A percentile compares a stretch with the other conserved stretches of the same genome.
Evolutionary conservation across 2,888 invertebrate genomes (phyloP).

Genomic region (Agriotes lineatus): DNA sequence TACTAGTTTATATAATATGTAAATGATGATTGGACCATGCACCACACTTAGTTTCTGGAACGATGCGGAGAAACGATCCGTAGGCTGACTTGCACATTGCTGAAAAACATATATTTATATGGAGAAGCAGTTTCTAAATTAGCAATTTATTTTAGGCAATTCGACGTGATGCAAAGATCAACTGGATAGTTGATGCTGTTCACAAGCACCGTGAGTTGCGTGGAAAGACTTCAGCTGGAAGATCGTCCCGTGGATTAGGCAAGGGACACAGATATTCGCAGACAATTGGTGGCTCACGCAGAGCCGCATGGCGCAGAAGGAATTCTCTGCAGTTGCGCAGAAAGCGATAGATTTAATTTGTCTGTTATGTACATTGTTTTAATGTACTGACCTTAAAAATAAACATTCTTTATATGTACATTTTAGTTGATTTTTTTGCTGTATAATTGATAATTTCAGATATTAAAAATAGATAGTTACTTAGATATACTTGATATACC

Average conservation of each 20-base stretch:
- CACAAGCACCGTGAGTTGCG: conserved; percentile 99
- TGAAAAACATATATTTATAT: not conserved
- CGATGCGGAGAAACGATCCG: conserved; percentile 49
- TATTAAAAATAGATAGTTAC: no score
- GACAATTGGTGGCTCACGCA: conserved; percentile 96
- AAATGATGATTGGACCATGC: conserved; percentile 57
- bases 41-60: conserved; percentile 56
- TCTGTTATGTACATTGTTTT: conserved; percentile 39
- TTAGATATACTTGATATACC: no score
- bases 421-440: not conserved
- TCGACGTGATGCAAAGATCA: conserved; percentile 94
- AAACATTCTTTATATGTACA: conserved; percentile 23
- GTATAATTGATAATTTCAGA: not conserved
- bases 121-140: not conserved
- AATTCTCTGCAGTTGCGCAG: conserved; percentile 95
- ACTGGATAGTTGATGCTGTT: conserved; percentile 98
- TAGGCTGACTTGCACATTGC: conserved; percentile 2
- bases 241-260: conserved; percentile 95
- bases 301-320: conserved; percentile 94
- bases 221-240: conserved; percentile 96
- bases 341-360: conserved; percentile 83
- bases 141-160: conserved; percentile 76
- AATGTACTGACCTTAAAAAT: conserved; percentile 30
- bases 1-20: not conserved
- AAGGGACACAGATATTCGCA: conserved; percentile 95